Percentiles rank a stretch among this genome's conserved stretches.
These are phyloP conservation scores for Agrilus biguttatus DNA, from an alignment of 2,888 invertebrate genomes.

Conservation along the genomic window DNA sequence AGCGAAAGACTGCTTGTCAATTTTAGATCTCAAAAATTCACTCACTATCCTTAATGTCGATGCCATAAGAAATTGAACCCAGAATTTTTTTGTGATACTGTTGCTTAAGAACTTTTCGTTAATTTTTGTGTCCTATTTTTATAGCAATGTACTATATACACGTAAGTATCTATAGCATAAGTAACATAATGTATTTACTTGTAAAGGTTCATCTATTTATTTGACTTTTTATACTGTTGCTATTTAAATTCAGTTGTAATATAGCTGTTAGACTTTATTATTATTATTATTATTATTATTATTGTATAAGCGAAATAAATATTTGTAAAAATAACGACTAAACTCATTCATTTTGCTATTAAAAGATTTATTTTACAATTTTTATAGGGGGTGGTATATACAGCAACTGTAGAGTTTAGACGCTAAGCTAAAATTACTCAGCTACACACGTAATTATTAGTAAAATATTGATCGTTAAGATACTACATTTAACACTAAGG, in stretches of 20 bases:
- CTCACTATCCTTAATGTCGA: conserved; percentile 10
- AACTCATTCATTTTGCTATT: no score
- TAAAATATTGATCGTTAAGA: no score
- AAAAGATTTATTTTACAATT: neutral
- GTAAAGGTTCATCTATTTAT: conserved; percentile 22
- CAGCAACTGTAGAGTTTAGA: no score
- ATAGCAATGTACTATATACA: neutral
- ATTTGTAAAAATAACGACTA: neutral
- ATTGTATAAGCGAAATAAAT: neutral
- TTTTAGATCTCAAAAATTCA: conserved; percentile 24
- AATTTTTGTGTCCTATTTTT: conserved; percentile 6
- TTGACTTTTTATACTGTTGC: conserved; percentile 22
- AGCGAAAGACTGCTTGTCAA: conserved; percentile 27
- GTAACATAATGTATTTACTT: conserved; percentile 8
- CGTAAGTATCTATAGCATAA: conserved; percentile 5
- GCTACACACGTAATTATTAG: no score
- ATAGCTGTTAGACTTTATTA: conserved; percentile 27
- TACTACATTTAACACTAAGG: no score
- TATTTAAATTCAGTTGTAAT: conserved; percentile 27
- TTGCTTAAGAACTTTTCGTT: conserved; percentile 5
- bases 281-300: neutral
- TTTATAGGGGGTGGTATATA: neutral
- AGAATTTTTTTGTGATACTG: conserved; percentile 8
- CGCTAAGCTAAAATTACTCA: no score
- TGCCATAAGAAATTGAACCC: neutral